Base-by-base conservation (phyloP, 2,888 invertebrate genomes). In the Limnephilus lunatus region DNA sequence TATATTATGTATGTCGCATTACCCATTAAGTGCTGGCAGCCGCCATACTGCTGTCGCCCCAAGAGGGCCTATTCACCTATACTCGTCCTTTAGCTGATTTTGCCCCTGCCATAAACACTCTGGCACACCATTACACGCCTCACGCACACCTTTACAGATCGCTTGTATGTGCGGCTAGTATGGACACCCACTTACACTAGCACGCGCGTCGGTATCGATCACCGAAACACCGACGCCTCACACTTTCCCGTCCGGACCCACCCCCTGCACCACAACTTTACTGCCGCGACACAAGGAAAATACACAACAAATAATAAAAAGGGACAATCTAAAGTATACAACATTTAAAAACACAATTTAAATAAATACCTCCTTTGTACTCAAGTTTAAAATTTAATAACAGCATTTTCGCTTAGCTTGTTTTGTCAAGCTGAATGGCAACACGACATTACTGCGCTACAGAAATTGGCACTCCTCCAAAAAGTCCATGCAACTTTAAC, bases 201-300 rank as follows among this genome's bases (percentile, higher is more conserved):
- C 82, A n/a, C 85, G n/a, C 44, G 90, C 90, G 90, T 90, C 90
- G 39, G 85, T 90, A 90, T 90, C 90, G 90, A 90, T 90, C 90
- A 90, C 90, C 30, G 44, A 83, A 90, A 53, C 90, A 90, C 90
- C 87, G 87, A 68, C 88, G 39, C 68, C 88, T 89, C 88, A 89
- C 88, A 89, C 88, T 89, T 81, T 89, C 88, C 88, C 80, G 80
- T 89, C 88, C 88, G 25, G 32, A 80, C 35, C 81, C 88, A 89
- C 88, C 68, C 88, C 88, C 81, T n/a, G 81, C 88, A 31, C 31
- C 88, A 80, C 88, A 80, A 31, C 68, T 85, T 85, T 53, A 35
- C 81, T 82, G 82, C 90, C 48, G 85, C n/a, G 90, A 32, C 90
- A 85, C 90, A 3, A 32, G 31, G 68, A 32, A 48, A 85, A 83